phyloP scores from a whole-genome alignment of 1,140 invertebrate genomes.

The Nixonia krombeini region DNA sequence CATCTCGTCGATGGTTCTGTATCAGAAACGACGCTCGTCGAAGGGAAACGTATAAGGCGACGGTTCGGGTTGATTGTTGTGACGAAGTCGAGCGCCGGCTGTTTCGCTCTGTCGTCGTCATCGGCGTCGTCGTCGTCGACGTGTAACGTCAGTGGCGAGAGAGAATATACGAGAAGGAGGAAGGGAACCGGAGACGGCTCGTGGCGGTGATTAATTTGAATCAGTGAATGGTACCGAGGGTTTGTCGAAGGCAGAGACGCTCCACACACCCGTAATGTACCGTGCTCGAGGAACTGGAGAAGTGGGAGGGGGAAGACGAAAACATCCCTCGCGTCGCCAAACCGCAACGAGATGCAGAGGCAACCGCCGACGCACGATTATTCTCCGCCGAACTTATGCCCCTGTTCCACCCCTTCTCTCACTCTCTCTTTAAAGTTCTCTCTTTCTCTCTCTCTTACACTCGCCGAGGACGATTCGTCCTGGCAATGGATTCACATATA shows the following conservation, averaged over 20 bases:
- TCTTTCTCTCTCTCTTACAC: background rate
- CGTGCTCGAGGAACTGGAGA: conserved; percentile 49
- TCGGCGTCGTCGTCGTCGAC: too few relatives aligned
- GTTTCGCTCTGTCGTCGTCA: too few relatives aligned
- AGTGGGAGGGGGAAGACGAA: conserved; percentile 58
- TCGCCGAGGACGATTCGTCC: background rate
- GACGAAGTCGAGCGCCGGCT: too few relatives aligned
- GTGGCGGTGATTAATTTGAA: conserved; percentile 71
- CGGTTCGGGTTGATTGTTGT: background rate
- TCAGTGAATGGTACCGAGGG: conserved; percentile 68
- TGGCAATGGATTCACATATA: too few relatives aligned
- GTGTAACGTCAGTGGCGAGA: conserved; percentile 9
- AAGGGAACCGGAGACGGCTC: conserved; percentile 35
- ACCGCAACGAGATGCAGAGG: conserved; percentile 62
- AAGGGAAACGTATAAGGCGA: too few relatives aligned
- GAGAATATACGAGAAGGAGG: background rate
- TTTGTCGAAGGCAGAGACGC: conserved; percentile 58
- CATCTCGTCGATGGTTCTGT: too few relatives aligned
- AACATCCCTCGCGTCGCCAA: conserved; percentile 58
- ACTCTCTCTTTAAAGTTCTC: background rate
- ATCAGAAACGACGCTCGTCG: too few relatives aligned
- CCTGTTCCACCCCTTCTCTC: background rate
- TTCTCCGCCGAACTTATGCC: background rate
- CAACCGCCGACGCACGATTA: conserved; percentile 39
- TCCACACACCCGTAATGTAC: conserved; percentile 51